Evolutionary conservation across 1,140 invertebrate genomes (phyloP), one percentile per base, ranked within the genome.

Genomic region (Lysiphlebus fabarum): DNA sequence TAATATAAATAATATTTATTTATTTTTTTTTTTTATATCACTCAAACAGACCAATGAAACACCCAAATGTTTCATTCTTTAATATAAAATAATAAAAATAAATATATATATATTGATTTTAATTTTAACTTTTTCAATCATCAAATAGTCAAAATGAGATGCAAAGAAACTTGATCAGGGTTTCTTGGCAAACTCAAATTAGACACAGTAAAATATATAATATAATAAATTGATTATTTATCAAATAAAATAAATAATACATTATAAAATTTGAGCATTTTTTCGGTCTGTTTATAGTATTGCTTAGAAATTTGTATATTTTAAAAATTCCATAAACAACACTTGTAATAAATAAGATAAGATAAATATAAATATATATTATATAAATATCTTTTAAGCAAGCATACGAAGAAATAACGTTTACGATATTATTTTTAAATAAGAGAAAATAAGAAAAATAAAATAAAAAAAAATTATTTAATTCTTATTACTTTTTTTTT

Each of bases 101-200:
- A 7, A 2, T 11, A 45, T 11, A 14, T 11, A 45, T 26, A 4
- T 17, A 17, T 47, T 3, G 5, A 10, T 34, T 6, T 11, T 34
- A 7, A 49, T 36, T 36, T 51, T 10, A 37, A 51, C n/a, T 44
- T 26, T 41, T 47, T 42, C 12, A 42, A 53, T 50, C 6, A 56
- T 62, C 10, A 17, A 26, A 45, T 50, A 9, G 50, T 62, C 10
- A 17, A 26, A 55, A 9, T 14, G 50, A 70, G 59, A 40, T 61
- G 60, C 66, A 65, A 67, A 72, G 70, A 72, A 68, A 63, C 68
- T 67, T 77, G 76, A 78, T 78, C 74, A 77, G 64, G 69, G 66
- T 71, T 69, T 72, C 70, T 65, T 17, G 66, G 63, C 63, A 64
- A 62, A 54, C 62, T 71, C 47, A 61, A 11, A 40, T 36, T 44